Conservation (phyloP, 2,113 vertebrate species). For the Pterocles burchelli region DNA sequence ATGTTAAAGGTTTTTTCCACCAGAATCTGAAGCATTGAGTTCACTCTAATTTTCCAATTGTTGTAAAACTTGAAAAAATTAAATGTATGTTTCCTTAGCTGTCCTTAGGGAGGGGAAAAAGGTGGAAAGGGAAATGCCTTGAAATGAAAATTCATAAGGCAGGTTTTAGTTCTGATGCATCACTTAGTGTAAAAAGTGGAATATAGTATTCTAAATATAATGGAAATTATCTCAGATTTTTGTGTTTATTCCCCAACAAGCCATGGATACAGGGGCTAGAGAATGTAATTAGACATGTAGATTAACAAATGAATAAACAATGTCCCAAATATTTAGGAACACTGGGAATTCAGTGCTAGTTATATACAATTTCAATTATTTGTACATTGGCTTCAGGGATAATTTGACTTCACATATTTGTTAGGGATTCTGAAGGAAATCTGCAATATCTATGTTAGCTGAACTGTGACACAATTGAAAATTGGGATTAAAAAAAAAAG, state of each 20-base stretch:
- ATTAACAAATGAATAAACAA: neutral
- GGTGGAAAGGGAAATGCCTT: neutral
- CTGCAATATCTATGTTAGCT: neutral
- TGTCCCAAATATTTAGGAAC: neutral
- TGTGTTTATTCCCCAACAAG: neutral
- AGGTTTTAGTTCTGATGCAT: neutral
- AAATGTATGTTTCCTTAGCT: neutral
- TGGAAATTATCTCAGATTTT: neutral
- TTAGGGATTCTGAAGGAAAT: neutral
- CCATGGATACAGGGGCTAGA: neutral
- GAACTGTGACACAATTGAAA: neutral
- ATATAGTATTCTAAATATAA: neutral
- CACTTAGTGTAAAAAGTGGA: neutral
- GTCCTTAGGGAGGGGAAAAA: neutral
- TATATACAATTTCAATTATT: neutral
- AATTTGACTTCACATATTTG: neutral
- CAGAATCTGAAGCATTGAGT: accelerated
- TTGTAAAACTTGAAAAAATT: neutral
- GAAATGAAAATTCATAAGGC: neutral
- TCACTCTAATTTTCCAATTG: neutral
- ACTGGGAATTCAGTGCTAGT: neutral
- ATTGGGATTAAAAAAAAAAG: neutral
- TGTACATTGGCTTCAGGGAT: neutral
- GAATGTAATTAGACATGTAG: neutral
- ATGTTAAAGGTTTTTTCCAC: accelerated